Base-by-base conservation (phyloP, 1,140 invertebrate genomes). In the Cydia amplana region DNA sequence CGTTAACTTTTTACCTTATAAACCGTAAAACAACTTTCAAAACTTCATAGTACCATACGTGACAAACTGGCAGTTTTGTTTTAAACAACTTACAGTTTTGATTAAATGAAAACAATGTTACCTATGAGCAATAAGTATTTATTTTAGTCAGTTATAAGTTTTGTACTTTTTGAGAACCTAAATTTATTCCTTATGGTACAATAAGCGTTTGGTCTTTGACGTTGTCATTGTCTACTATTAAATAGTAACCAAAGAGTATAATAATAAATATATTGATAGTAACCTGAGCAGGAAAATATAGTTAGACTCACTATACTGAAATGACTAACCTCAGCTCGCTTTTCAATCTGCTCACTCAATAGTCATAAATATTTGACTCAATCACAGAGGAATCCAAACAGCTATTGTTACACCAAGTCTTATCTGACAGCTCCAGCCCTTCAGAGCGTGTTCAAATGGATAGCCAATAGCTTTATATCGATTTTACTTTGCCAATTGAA, bases 1-100 rank as follows among this genome's bases (percentile, higher is more conserved):
- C 64, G 64, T 67, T 32, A 67, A 67, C 23, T 67, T 64, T 64
- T 67, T 32, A 67, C 64, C 64, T 36, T 4, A 28, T 64, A 36
- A 67, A 67, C 25, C 64, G 28, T 28, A 36, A 32, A 67, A 67
- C 64, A 67, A 67, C 64, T 67, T 67, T 67, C 16, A 67, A 36
- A 67, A 67, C 64, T 67, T 32, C 28, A 16, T 25, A 10, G 28
- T 65, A 65, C n/a, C n/a, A n/a, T n/a, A n/a, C 64, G 64, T 65
- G 64, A 65, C 28, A 67, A 36, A 67, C 64, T 32, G 23, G 4
- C 64, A 25, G 64, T 32, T 67, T 67, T 67, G 16, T 67, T 32
- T 16, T n/a, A 36, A 36, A 67, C 18, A 23, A 16, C 5, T 67
- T 32, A 32, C 28, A 32, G 25, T 28, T 32, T 67, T 28, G 32